Evolutionary conservation across 2,113 vertebrate genomes (phyloP).

Genomic region (Hemichromis elongatus): DNA sequence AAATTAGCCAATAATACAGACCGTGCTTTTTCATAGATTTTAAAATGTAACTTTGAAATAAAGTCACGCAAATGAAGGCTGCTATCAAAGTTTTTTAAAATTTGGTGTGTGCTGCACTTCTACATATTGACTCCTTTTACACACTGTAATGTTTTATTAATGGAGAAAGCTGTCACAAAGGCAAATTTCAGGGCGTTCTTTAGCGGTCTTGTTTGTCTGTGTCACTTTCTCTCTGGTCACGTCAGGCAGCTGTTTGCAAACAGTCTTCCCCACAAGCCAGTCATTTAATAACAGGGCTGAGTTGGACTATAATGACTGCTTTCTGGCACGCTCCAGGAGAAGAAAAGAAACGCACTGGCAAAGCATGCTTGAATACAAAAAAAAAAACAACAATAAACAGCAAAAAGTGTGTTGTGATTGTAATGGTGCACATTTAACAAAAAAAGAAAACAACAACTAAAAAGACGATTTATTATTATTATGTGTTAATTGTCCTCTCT

Average conservation of each 20-base stretch:
- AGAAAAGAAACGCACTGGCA: slow-evolving; percentile 13
- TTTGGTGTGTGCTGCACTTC: not conserved
- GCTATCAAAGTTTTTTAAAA: not conserved
- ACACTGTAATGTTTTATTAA: not conserved
- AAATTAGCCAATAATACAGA: not conserved
- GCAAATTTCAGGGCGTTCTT: not conserved
- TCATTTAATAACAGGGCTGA: slow-evolving; percentile 49
- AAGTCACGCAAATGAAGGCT: not conserved
- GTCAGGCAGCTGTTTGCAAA: slow-evolving; percentile 51
- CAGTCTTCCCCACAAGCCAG: not conserved
- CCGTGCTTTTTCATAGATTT: too few relatives aligned
- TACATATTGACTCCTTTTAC: not conserved
- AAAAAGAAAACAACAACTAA: fast-evolving
- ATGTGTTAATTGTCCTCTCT: too few relatives aligned
- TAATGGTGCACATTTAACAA: not conserved
- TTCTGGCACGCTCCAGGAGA: not conserved
- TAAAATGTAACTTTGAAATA: not conserved
- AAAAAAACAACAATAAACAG: not conserved
- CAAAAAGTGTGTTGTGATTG: not conserved
- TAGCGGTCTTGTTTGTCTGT: not conserved
- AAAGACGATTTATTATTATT: too few relatives aligned
- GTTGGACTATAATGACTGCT: slow-evolving; percentile 22
- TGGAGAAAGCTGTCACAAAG: not conserved
- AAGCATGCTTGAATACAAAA: slow-evolving; percentile 5
- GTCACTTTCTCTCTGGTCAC: slow-evolving; percentile 32